Evolutionary conservation across 2,888 invertebrate genomes (phyloP).

Genomic region (Enchytraeus crypticus): DNA sequence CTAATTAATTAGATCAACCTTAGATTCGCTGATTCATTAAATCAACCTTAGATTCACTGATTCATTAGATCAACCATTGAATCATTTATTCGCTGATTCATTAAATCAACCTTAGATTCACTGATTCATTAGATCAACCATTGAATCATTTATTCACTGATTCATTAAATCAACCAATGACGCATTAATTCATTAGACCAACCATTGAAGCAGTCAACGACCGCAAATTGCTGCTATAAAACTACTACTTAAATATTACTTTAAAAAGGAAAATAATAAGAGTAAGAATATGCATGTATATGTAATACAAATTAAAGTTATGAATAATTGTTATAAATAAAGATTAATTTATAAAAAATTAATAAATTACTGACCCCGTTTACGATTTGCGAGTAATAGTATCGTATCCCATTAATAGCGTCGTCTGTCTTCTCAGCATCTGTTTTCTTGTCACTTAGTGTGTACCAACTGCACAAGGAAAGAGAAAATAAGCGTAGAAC

Average conservation of each 20-base stretch:
- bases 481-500: background rate
- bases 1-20: too few species aligned
- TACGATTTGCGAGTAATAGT: constrained; percentile 20
- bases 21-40: background rate
- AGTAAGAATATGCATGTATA: too few species aligned
- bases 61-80: background rate
- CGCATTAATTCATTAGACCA: too few species aligned
- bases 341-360: background rate
- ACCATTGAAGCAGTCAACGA: too few species aligned
- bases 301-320: too few species aligned
- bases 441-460: background rate
- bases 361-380: constrained; percentile 16
- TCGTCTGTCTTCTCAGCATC: constrained; percentile 3
- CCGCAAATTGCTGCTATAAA: too few species aligned
- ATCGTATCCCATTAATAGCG: constrained; percentile 18
- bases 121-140: background rate
- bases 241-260: too few species aligned
- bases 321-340: too few species aligned
- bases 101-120: background rate
- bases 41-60: background rate
- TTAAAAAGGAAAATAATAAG: too few species aligned
- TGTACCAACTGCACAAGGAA: constrained; percentile 10
- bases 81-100: background rate
- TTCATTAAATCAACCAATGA: background rate
- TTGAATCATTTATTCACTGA: background rate